Evolutionary conservation across 2,113 vertebrate genomes (phyloP), one percentile per base, ranked within the genome.

Genomic region (Dromas ardeola): DNA sequence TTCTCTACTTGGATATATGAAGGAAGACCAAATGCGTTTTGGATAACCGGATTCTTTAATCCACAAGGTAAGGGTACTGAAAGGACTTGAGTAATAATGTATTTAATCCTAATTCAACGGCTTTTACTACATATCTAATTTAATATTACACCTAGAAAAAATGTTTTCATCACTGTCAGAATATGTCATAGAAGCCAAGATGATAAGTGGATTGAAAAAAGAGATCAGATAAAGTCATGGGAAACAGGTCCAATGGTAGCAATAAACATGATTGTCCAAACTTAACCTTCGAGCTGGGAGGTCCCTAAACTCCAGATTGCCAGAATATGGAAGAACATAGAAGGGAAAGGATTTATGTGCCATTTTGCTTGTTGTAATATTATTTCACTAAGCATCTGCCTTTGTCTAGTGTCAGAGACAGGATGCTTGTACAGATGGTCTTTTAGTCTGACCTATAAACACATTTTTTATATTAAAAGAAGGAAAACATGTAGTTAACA

Each of bases 41-140:
- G 98, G 98, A 98, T 98, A 96, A 98, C 98, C 7, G 98, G 98
- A 67, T 98, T 98, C 95, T 98, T 98, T 94, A 98, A 98, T 74
- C 98, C 98, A 22, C 98, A 98, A 97, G 98, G 98, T 98, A 96
- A 78, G 15, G 3, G 61, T 92, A 87, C 45, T 81, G 77, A 32
- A 45, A 70, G 40, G 47, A 40, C 40, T 65, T 34, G 20, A 47
- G 19, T 76, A 81, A 63, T 27, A 62, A 65, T 52, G 16, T 58
- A 52, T 8, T 81, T 80, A 83, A 67, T 55, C 20, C 62, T 71
- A 82, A 65, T 85, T 80, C 38, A 36, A 82, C 81, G 29, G 6
- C 2, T 13, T 80, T 71, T 72, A 49, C 26, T 82, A 80, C 15
- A 29, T 42, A 72, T 56, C 11, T 76, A 45, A 58, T 90, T 95